Percentiles rank a stretch among this genome's conserved stretches.
phyloP scores from a whole-genome alignment of 2,797 vertebrate species.

The Tolypeutes matacus region DNA sequence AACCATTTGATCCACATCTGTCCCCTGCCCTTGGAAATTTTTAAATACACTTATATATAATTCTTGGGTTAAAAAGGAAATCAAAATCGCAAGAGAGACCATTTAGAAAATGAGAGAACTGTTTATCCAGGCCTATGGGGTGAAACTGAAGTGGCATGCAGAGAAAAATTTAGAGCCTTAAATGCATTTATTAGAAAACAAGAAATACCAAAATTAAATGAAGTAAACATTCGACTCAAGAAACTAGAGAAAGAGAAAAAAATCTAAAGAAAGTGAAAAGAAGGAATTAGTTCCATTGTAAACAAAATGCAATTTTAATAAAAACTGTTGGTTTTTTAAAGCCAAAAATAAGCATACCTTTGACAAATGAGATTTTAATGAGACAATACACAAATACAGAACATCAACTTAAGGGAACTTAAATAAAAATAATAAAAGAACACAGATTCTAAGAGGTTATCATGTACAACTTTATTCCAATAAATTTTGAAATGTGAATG shows the following conservation, averaged over 20 bases:
- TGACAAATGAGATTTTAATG: conserved; percentile 32
- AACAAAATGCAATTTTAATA: conserved; percentile 34
- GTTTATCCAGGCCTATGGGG: not conserved
- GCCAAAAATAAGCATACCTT: conserved; percentile 7
- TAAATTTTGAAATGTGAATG: not conserved
- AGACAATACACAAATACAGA: conserved; percentile 34
- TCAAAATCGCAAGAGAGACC: conserved; percentile 17
- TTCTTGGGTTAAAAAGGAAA: conserved; percentile 48
- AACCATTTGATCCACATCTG: too few relatives aligned
- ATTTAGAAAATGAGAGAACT: conserved; percentile 10
- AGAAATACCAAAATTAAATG: conserved; percentile 42
- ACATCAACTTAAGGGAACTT: not conserved
- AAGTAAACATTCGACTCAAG: conserved; percentile 29
- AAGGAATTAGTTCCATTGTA: conserved; percentile 6
- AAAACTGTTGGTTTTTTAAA: not conserved
- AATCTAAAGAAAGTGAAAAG: conserved; percentile 39
- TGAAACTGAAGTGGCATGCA: not conserved
- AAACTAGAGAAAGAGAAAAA: not conserved
- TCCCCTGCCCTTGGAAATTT: conserved; percentile 32
- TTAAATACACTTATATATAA: conserved; percentile 7
- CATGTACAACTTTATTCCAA: not conserved
- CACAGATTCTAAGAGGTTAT: conserved; percentile 5
- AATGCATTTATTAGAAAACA: not conserved
- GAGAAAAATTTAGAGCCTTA: not conserved
- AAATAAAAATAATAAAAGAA: conserved; percentile 20